Evolutionary conservation across 2,797 vertebrate species (phyloP).

Genomic region (Hyperoplus lanceolatus): DNA sequence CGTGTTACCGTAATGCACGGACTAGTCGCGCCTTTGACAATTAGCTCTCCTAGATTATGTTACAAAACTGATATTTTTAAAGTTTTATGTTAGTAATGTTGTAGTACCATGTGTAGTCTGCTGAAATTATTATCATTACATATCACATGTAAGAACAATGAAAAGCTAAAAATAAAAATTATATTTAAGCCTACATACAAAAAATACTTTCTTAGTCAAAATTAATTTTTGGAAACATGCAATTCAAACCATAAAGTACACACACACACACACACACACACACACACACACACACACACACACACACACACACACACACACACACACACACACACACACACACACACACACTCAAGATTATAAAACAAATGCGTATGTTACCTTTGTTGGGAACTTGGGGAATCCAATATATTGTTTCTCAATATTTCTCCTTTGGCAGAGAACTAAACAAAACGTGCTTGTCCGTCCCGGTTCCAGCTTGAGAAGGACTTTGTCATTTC

Average conservation of each 20-base stretch:
- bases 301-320: neutral
- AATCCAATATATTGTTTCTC: neutral
- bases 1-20: too few species aligned
- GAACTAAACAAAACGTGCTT: neutral
- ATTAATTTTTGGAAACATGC: neutral
- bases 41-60: too few species aligned
- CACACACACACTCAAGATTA: neutral
- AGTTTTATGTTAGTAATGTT: neutral
- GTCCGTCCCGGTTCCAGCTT: neutral
- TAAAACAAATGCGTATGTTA: neutral
- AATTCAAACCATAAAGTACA: neutral
- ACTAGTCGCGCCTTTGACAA: too few species aligned
- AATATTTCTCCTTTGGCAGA: neutral
- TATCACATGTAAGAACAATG: neutral
- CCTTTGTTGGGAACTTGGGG: constrained; percentile 14
- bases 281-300: neutral
- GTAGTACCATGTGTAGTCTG: neutral
- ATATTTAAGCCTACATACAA: too few species aligned
- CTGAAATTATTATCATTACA: neutral
- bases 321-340: neutral
- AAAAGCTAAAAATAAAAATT: neutral
- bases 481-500: constrained; percentile 30
- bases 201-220: neutral
- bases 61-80: neutral
- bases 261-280: neutral